Base-by-base conservation (phyloP, 2,113 vertebrate genomes). In the Plotosus lineatus region DNA sequence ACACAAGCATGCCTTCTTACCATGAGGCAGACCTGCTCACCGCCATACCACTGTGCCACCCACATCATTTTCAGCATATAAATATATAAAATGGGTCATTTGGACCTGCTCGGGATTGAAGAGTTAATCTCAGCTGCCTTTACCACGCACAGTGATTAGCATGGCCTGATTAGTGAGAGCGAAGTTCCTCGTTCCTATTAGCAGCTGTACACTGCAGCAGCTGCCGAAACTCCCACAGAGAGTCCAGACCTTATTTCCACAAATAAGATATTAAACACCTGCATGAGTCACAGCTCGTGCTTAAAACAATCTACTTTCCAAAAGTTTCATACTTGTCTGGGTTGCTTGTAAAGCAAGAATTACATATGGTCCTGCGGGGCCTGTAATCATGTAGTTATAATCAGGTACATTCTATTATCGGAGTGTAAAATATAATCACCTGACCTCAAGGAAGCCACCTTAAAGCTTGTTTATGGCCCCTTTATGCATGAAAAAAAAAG, bases 221-320 rank as follows among this genome's bases (percentile, higher is more conserved):
- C 69, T 69, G 79, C 65, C 33, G 10, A 63, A 51, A 53, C 15
- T 75, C 80, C 80, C 80, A 76, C 73, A 11, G 80, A 81, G 79
- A 75, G 80, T 68, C 80, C 80, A 66, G 79, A 80, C 79, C 79
- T 80, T 73, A 74, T 51, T 80, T 80, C 79, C 68, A 74, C 79
- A 80, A 80, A 73, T 80, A 73, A 74, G 58, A 61, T 60, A 73
- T 80, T 80, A 78, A 78, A 78, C 76, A 78, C 76, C 76, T 78
- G 76, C 76, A 48, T 14, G 26, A 78, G 60, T 65, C 76, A 17
- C 56, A 51, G 42, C 23, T 73, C 31, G 21, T 5, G 0, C 40
- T 26, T 26, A 15, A 51, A 73, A 73, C 46, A 51, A 51, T 73
- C 19, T 36, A 73, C 31, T 51, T 51, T 33, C 7, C 17, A 12